Evolutionary conservation across 1,140 invertebrate species (phyloP).

Genomic region (Drosophila neocordata): DNA sequence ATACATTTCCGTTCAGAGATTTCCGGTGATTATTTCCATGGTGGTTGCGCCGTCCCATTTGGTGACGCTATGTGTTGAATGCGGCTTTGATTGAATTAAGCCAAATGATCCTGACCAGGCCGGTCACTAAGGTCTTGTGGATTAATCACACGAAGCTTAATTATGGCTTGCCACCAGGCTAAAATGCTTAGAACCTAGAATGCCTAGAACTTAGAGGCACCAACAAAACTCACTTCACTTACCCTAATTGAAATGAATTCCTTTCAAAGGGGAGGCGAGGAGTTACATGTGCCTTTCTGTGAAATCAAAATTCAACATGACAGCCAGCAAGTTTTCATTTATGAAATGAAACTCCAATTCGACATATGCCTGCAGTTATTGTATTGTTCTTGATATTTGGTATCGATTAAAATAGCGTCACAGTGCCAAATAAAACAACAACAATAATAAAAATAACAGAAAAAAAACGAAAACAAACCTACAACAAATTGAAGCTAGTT

Average conservation of each 20-base stretch:
- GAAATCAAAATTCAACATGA: conserved; percentile 64
- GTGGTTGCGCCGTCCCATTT: conserved; percentile 40
- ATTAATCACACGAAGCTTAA: conserved; percentile 72
- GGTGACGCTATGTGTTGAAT: conserved; percentile 15
- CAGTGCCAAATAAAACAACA: conserved; percentile 56
- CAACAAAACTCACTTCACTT: conserved; percentile 54
- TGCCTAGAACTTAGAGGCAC: not conserved
- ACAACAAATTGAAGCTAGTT: not conserved
- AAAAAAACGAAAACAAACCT: conserved; percentile 8
- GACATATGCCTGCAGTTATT: conserved; percentile 43
- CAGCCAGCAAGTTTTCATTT: conserved; percentile 51
- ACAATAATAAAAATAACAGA: not conserved
- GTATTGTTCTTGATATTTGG: conserved; percentile 45
- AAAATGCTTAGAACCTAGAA: not conserved
- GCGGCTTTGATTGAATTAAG: conserved; percentile 65
- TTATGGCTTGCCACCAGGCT: conserved; percentile 33
- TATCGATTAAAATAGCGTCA: conserved; percentile 70
- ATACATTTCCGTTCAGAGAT: conserved; percentile 73
- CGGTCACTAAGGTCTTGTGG: conserved; percentile 14
- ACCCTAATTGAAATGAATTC: conserved; percentile 73
- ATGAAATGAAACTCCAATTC: conserved; percentile 29
- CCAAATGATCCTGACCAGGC: conserved; percentile 57
- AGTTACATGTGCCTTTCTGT: conserved; percentile 18
- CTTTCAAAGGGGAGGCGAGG: conserved; percentile 4
- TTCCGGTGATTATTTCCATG: conserved; percentile 77